These are phyloP conservation scores for Alethe diademata DNA, from an alignment of 2,113 vertebrate genomes.

Conservation along the genomic window DNA sequence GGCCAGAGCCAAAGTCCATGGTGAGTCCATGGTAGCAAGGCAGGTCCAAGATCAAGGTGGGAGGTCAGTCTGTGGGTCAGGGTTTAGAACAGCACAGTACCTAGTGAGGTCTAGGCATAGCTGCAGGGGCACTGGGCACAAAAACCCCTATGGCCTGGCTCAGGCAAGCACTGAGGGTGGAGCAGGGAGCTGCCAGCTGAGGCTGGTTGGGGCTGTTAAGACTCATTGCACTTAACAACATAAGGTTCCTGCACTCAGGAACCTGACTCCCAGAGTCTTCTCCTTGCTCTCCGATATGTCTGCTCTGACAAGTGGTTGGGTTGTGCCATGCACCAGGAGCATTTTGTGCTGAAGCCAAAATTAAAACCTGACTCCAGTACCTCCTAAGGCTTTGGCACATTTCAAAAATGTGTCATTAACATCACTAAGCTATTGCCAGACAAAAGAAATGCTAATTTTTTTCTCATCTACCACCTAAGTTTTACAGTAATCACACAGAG, in stretches of 20 bases:
- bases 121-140: background rate
- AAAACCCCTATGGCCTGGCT: background rate
- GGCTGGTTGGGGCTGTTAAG: background rate
- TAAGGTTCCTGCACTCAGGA: no score
- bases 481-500: background rate
- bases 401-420: background rate
- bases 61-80: background rate
- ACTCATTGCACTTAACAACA: background rate
- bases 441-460: background rate
- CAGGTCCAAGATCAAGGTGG: background rate
- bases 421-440: background rate
- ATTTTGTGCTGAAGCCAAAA: background rate
- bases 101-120: background rate
- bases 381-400: background rate
- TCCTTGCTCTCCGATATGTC: background rate
- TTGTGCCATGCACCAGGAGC: background rate
- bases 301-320: background rate
- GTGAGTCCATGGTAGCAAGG: accelerated
- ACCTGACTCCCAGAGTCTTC: background rate
- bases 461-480: background rate
- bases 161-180: background rate
- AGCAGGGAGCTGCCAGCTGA: background rate
- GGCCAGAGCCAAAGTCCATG: background rate
- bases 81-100: background rate
- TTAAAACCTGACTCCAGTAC: background rate